Evolutionary conservation across 2,888 invertebrate species (phyloP).

Genomic region (Nebria brevicollis): DNA sequence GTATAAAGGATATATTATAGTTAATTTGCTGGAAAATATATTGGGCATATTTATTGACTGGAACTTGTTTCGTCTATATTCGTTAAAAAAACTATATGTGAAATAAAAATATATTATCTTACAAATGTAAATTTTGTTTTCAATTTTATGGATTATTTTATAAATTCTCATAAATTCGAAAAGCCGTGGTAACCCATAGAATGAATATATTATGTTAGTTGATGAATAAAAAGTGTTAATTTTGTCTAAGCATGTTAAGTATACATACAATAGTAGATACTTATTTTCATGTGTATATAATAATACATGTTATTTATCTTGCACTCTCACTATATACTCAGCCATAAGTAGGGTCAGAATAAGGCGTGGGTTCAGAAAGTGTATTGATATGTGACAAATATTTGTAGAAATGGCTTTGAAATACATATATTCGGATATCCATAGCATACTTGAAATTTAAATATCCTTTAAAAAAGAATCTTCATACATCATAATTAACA

Average conservation of each 20-base stretch:
- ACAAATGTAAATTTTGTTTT: too few relatives aligned
- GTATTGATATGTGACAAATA: conserved; percentile 38
- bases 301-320: conserved; percentile 28
- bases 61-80: too few relatives aligned
- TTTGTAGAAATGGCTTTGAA: conserved; percentile 40
- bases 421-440: conserved; percentile 6
- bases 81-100: too few relatives aligned
- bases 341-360: conserved; percentile 36
- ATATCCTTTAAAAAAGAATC: not conserved
- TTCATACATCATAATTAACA: not conserved
- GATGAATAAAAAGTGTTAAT: not conserved
- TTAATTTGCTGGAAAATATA: too few relatives aligned
- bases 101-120: too few relatives aligned
- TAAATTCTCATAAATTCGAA: too few relatives aligned
- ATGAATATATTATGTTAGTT: not conserved
- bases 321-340: conserved; percentile 41
- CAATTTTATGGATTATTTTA: too few relatives aligned
- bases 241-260: conserved; percentile 6
- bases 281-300: conserved; percentile 29
- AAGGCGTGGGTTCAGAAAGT: conserved; percentile 40
- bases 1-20: too few relatives aligned
- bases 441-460: not conserved
- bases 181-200: too few relatives aligned
- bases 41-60: too few relatives aligned
- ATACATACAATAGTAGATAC: conserved; percentile 23